Evolutionary conservation across 2,113 vertebrate species (phyloP), one percentile per base, ranked within the genome.

Genomic region (Pangasianodon gigas): DNA sequence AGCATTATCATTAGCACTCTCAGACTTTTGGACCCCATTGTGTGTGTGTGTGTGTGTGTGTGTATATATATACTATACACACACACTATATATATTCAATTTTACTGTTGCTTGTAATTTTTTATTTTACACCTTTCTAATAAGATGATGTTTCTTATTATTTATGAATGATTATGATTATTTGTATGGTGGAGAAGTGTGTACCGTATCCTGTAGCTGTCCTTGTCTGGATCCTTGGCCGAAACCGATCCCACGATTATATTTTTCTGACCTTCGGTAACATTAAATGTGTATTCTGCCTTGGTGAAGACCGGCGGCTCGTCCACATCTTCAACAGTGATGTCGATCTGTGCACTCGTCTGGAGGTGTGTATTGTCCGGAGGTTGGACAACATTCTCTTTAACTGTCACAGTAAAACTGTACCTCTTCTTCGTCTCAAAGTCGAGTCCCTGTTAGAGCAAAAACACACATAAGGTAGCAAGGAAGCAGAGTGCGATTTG

Each of bases 281-380:
- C 94, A 6, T 44, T 94, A 86, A 98, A 98, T 13, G 90, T 94
- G 82, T 99, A 99, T 0, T 91, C 94, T 2, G 62, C 32, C 18
- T 94, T 82, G 2, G 88, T 90, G 95, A 99, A 99, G 74, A 95
- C 91, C 0, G 98, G 98, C 0, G 98, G 97, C 93, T 99, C 98
- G 0, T 99, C 97, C 1, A 99, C 97, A 0, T 99, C 98, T 0
- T 92, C 87, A 83, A 99, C 96, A 0, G 91, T 94, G 60, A 99
- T 95, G 81, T 86, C 91, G 92, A 99, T 94, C 0, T 92, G 86
- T 0, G 95, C 93, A 0, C 6, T 90, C 60, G 85, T 95, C 58
- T 90, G 1, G 0, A 90, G 87, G 14, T 24, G 13, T n/a, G 91
- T 93, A 88, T 95, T 95, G 0, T 96, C 93, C 0, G 93, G 81